Evolutionary conservation across 2,113 vertebrate species (phyloP).

Genomic region (Ophiodon elongatus): DNA sequence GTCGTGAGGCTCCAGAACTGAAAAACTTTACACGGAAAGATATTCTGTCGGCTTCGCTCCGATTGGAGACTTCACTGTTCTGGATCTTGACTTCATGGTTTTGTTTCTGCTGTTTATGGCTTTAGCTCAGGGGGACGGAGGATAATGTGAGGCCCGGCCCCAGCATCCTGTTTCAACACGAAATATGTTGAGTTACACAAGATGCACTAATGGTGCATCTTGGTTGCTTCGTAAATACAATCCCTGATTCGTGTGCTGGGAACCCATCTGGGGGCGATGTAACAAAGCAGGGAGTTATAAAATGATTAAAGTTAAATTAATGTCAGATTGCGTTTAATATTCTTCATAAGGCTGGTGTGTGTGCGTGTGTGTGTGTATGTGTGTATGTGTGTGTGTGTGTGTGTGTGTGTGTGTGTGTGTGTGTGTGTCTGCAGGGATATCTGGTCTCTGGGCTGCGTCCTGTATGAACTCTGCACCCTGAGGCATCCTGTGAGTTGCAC

Average conservation of each 20-base stretch:
- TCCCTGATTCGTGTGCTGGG: neutral
- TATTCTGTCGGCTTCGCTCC: neutral
- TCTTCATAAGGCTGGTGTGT: constrained; percentile 8
- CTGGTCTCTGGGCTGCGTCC: constrained; percentile 94
- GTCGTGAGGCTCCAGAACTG: neutral
- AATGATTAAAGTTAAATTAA: neutral
- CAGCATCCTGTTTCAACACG: constrained; percentile 36
- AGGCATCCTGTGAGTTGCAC: constrained; percentile 90
- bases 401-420: constrained; percentile 39
- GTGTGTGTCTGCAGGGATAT: constrained; percentile 85
- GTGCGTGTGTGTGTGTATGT: constrained; percentile 29
- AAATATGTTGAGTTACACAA: constrained; percentile 9
- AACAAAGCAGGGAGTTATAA: neutral
- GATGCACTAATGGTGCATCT: neutral
- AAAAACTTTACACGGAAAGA: neutral
- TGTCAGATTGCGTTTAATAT: neutral
- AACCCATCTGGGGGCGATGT: neutral
- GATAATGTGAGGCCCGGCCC: neutral
- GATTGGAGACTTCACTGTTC: neutral
- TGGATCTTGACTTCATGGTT: neutral
- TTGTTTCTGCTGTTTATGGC: constrained; percentile 21
- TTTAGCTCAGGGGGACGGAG: neutral
- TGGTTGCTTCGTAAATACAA: neutral
- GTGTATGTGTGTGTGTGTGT: constrained; percentile 33
- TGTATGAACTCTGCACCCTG: constrained; percentile 92